Percentiles rank a stretch among this genome's conserved stretches.
Conservation (phyloP, 2,113 vertebrate species). For the Lucifuga dentata region DNA sequence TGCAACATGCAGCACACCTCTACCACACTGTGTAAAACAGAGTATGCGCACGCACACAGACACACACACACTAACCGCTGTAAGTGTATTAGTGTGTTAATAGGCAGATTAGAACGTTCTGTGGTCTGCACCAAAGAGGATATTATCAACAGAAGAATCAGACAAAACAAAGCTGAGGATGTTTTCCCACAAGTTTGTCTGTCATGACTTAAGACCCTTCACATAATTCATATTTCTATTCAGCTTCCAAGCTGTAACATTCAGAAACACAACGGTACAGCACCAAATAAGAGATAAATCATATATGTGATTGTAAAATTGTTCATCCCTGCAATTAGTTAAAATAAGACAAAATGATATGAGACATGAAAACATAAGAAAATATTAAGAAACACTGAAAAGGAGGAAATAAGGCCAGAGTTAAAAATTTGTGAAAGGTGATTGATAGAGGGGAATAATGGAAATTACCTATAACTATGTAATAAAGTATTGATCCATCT, state of each 20-base stretch:
- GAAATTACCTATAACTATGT: background rate
- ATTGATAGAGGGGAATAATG: background rate
- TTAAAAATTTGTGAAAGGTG: background rate
- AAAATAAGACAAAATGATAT: background rate
- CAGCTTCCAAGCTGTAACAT: conserved; percentile 9
- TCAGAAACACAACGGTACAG: conserved; percentile 11
- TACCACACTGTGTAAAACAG: conserved; percentile 48
- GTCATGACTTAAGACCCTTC: conserved; percentile 29
- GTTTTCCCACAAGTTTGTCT: conserved; percentile 52
- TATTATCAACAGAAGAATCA: conserved; percentile 65
- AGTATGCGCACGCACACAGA: conserved; percentile 8
- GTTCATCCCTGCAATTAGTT: conserved; percentile 5
- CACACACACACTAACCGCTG: conserved; percentile 23
- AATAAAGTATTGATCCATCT: background rate
- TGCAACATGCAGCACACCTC: conserved; percentile 55
- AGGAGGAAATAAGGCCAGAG: background rate
- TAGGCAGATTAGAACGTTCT: conserved; percentile 64
- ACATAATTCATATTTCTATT: too few relatives aligned
- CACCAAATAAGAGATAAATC: conserved; percentile 17
- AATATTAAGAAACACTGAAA: conserved; percentile 5
- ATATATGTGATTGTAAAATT: background rate
- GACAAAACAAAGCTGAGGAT: conserved; percentile 62
- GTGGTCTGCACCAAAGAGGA: conserved; percentile 57
- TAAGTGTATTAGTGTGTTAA: conserved; percentile 70
- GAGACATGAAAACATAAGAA: background rate